These are phyloP conservation scores for Quadroppia sp. DNA, from an alignment of 2,888 invertebrate genomes.

Conservation along the genomic window DNA sequence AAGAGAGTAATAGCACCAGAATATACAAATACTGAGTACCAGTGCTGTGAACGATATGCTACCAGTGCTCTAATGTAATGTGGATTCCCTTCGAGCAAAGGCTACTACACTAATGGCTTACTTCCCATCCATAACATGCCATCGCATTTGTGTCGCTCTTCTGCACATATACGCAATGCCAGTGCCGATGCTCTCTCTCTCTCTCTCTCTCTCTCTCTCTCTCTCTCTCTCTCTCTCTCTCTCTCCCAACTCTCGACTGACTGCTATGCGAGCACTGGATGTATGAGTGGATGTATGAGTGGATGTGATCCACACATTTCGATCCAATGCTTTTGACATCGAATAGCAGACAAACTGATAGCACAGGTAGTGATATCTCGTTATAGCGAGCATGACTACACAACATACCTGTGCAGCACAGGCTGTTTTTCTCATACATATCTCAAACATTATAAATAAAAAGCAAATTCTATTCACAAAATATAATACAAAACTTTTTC, in stretches of 20 bases:
- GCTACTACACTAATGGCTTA: background rate
- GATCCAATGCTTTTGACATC: too few species aligned
- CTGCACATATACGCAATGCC: background rate
- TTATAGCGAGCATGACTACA: too few species aligned
- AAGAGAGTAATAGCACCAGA: background rate
- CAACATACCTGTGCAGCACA: too few species aligned
- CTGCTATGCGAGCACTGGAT: background rate
- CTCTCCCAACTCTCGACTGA: too few species aligned
- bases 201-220: constrained; percentile 37
- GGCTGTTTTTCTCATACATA: too few species aligned
- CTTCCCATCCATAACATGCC: constrained; percentile 10
- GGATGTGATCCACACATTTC: too few species aligned
- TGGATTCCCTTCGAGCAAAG: constrained; percentile 11
- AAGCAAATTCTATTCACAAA: too few species aligned
- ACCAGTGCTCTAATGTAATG: background rate
- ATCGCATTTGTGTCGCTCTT: constrained; percentile 8
- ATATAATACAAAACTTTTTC: too few species aligned
- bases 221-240: constrained; percentile 32
- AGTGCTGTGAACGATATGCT: background rate
- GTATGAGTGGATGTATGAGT: too few species aligned
- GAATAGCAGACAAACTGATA: too few species aligned
- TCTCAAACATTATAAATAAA: too few species aligned
- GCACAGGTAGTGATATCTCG: too few species aligned
- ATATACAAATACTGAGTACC: background rate
- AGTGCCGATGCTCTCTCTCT: constrained; percentile 21